Conservation (phyloP, 2,797 vertebrate genomes). For the Linurgus olivaceus region DNA sequence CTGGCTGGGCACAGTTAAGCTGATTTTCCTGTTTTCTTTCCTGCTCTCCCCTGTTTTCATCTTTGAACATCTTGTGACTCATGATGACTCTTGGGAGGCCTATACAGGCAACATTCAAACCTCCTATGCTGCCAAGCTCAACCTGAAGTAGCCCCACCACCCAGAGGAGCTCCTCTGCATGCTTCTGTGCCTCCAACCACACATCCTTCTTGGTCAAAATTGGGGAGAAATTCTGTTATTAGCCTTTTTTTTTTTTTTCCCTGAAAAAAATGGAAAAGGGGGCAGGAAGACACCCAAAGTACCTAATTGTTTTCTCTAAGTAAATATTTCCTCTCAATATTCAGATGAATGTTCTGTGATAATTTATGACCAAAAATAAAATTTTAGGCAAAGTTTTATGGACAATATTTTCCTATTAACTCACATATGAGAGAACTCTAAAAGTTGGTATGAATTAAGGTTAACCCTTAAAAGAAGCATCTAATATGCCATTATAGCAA, state of each 20-base stretch:
- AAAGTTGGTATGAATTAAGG: background rate
- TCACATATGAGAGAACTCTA: background rate
- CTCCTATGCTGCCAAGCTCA: background rate
- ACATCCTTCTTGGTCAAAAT: background rate
- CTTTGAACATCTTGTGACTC: background rate
- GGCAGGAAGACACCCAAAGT: background rate
- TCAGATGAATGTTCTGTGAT: background rate
- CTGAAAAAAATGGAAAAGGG: background rate
- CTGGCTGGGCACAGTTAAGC: background rate
- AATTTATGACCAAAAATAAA: background rate
- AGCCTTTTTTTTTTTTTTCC: rapidly evolving
- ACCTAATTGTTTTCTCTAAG: background rate
- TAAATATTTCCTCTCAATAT: background rate
- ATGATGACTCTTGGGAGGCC: background rate
- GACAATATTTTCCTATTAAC: background rate
- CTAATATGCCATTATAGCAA: background rate
- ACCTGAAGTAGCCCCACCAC: background rate
- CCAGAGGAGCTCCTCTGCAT: background rate
- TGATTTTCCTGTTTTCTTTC: background rate
- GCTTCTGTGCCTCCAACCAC: background rate
- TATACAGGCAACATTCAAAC: background rate
- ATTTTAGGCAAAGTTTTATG: background rate
- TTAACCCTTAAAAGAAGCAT: background rate
- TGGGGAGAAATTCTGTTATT: background rate
- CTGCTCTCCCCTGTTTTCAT: background rate